Percentiles rank a stretch among this genome's conserved stretches.
These are phyloP conservation scores for Phataginus tricuspis DNA, from an alignment of 2,797 vertebrate genomes.

Conservation along the genomic window DNA sequence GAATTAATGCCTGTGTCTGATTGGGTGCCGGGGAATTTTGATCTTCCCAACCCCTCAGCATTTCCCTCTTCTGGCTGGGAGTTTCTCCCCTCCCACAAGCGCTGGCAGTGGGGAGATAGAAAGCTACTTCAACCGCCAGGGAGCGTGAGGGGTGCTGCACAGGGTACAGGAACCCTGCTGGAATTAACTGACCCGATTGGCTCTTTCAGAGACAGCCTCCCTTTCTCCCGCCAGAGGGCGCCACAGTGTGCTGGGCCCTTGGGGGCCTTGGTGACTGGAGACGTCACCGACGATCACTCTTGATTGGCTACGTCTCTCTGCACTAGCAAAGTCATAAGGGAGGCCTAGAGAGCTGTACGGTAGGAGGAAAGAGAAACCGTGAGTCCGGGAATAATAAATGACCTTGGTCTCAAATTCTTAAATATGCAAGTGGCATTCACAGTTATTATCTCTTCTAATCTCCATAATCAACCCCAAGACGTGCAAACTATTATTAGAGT, in stretches of 20 bases:
- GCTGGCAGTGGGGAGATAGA: not conserved
- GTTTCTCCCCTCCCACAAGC: not conserved
- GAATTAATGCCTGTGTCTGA: not conserved
- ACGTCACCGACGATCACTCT: not conserved
- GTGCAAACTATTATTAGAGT: not conserved
- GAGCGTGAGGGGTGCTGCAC: not conserved
- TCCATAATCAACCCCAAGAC: not conserved
- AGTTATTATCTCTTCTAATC: not conserved
- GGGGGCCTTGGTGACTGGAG: constrained; percentile 35
- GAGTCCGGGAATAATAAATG: not conserved
- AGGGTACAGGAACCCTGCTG: fast-evolving
- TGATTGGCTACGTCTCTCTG: not conserved
- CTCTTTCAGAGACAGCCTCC: not conserved
- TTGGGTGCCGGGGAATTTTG: not conserved
- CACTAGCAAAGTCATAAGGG: not conserved
- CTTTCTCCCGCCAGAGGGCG: constrained; percentile 40
- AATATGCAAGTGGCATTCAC: not conserved
- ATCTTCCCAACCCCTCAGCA: not conserved
- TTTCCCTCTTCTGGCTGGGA: not conserved
- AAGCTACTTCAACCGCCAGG: not conserved
- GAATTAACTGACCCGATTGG: not conserved
- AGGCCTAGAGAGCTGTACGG: not conserved
- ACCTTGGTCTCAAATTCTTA: not conserved
- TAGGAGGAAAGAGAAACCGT: not conserved
- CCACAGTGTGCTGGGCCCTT: not conserved